Evolutionary conservation across 2,113 vertebrate species (phyloP).

Genomic region (Eudyptes chrysolophus): DNA sequence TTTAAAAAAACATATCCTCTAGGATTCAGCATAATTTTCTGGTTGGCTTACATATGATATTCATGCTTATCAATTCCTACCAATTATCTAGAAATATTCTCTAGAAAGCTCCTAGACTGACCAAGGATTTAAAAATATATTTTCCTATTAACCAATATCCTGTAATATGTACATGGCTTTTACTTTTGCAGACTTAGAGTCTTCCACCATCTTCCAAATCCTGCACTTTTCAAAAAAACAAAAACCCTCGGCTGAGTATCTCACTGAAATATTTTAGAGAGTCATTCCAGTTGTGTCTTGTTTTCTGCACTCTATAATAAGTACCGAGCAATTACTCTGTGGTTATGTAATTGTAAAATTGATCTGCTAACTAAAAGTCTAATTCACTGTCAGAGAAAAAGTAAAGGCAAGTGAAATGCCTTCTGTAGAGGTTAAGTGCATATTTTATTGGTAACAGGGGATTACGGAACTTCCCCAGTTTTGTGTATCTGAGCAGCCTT

Average conservation of each 20-base stretch:
- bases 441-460: constrained; percentile 42
- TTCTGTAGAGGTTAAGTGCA: constrained; percentile 58
- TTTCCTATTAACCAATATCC: neutral
- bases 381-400: constrained; percentile 54
- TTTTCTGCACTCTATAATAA: constrained; percentile 20
- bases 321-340: constrained; percentile 1
- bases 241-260: neutral
- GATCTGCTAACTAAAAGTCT: constrained; percentile 36
- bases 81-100: neutral
- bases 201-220: neutral
- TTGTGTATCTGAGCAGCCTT: neutral
- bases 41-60: neutral
- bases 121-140: neutral
- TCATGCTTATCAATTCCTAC: neutral
- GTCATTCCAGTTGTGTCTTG: neutral
- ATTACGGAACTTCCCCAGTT: neutral
- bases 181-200: neutral
- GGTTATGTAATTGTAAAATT: constrained; percentile 57
- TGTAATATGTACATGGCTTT: neutral
- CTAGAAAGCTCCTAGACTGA: neutral
- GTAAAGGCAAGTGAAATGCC: constrained; percentile 29
- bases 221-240: neutral
- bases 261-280: neutral
- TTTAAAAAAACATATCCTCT: neutral
- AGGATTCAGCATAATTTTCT: neutral